These are phyloP conservation scores for Proteles cristata DNA, from an alignment of 2,113 vertebrate species.

Conservation along the genomic window DNA sequence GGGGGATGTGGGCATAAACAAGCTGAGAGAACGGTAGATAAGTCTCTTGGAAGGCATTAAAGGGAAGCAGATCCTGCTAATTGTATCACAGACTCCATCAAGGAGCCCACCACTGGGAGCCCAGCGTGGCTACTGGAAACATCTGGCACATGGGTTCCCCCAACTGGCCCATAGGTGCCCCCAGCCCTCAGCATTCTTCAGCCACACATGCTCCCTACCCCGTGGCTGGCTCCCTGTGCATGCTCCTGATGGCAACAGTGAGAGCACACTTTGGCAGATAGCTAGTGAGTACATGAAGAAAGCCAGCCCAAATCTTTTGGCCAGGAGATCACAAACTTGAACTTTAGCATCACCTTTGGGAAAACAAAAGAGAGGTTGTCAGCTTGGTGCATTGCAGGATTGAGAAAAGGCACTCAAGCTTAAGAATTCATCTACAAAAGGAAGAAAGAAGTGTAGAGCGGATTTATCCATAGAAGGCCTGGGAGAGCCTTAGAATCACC, in stretches of 20 bases:
- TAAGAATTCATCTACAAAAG: background rate
- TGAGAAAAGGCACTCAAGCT: background rate
- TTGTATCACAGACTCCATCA: background rate
- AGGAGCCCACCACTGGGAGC: background rate
- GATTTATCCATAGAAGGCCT: background rate
- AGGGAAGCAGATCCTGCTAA: background rate
- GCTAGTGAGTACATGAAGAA: background rate
- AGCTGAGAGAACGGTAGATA: background rate
- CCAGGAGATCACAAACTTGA: background rate
- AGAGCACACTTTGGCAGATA: background rate
- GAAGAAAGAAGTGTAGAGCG: background rate
- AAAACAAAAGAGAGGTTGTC: background rate
- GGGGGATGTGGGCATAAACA: background rate
- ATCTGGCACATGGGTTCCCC: background rate
- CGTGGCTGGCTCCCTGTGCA: background rate
- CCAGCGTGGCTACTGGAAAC: background rate
- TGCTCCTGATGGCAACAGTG: background rate
- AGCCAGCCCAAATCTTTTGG: background rate
- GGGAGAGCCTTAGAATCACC: background rate
- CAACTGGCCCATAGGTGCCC: background rate
- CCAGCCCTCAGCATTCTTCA: background rate
- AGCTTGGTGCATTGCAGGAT: background rate
- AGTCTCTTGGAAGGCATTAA: background rate
- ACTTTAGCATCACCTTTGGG: background rate
- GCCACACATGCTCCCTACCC: background rate